These are phyloP conservation scores for Alouatta palliata DNA, from an alignment of 2,113 vertebrate species.

Conservation along the genomic window DNA sequence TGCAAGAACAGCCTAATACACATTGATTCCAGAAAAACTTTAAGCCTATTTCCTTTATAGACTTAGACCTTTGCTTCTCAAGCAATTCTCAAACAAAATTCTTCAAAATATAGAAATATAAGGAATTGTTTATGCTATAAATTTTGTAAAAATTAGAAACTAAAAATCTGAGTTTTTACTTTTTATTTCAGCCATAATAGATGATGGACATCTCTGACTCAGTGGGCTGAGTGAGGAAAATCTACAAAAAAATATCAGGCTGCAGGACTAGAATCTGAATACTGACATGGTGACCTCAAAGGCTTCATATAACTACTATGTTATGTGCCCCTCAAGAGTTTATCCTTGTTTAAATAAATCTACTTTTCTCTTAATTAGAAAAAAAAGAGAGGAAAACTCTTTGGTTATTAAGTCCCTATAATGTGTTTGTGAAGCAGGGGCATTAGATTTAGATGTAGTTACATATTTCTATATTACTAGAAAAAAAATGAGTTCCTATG, in stretches of 20 bases:
- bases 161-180: background rate
- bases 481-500: background rate
- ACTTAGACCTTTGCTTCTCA: slow-evolving; percentile 10
- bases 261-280: background rate
- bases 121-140: background rate
- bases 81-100: slow-evolving; percentile 19
- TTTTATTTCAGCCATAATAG: background rate
- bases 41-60: background rate
- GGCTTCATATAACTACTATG: background rate
- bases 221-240: background rate
- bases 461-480: background rate
- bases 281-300: background rate
- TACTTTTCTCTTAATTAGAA: background rate
- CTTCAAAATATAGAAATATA: background rate
- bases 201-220: background rate
- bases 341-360: background rate
- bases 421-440: no score
- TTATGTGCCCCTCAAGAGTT: background rate
- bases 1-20: no score
- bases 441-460: background rate
- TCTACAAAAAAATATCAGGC: background rate
- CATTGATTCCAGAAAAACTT: background rate
- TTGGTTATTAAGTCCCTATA: background rate
- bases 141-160: background rate
- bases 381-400: background rate